Base-by-base conservation (phyloP, 2,113 vertebrate genomes). In the Lasiurus borealis region DNA sequence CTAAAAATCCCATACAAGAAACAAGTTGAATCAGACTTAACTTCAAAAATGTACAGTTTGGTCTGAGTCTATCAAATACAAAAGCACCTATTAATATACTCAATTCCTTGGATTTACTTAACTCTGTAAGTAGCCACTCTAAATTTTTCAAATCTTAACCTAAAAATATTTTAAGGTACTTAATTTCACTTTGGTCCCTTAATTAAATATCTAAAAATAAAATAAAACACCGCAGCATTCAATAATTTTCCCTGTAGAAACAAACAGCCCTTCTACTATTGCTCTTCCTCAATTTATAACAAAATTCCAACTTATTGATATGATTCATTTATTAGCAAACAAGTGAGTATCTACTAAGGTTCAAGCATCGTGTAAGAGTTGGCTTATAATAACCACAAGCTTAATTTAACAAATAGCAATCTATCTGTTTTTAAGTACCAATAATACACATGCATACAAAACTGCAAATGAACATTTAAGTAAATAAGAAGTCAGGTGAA, bases 371-470 rank as follows among this genome's bases (percentile, higher is more conserved):
- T 82, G 15, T 90, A 93, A 82, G 34, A 95, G 59, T 83, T 78
- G 75, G 72, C 19, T 77, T 23, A 75, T 68, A 86, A 88, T 57
- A 94, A 80, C 31, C 71, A 92, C 95, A 93, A 86, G 21, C n/a
- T 94, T 85, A 94, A 72, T 90, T 95, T 34, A 89, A 78, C 7
- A 85, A 93, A 93, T 6, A 93, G 62, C 71, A 36, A 71, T 21
- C 64, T 93, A 88, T 80, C 8, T 5, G 85, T 75, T 91, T 94
- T 89, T 94, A 94, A 96, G 54, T 27, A 89, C 21, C 34, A 88
- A 34, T 84, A 90, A 92, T 1, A 88, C n/a, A 93, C 88, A 96
- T 10, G 88, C 8, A 29, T 89, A 90, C 90, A 94, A 94, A 69
- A 76, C 23, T 54, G 72, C 4, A 84, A 78, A 64, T 46, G 3